A percentile compares a stretch with the other conserved stretches of the same genome.
Conservation (phyloP, 1,140 invertebrate species). For the Plutomurus gul region DNA sequence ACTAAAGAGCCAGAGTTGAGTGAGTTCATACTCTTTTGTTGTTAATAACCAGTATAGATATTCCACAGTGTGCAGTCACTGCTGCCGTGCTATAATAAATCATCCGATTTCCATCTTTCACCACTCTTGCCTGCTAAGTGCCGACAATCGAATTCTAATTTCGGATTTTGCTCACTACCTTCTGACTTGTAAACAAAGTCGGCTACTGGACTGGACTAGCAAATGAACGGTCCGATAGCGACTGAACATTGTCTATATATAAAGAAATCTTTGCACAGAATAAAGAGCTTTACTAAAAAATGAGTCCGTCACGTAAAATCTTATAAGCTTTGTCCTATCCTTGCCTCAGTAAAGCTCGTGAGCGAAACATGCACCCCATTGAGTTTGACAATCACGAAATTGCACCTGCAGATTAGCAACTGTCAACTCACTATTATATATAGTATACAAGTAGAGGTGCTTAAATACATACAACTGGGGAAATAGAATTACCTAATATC, state of each 20-base stretch:
- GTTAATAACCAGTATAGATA: neutral
- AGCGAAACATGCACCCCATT: slow-evolving; percentile 20
- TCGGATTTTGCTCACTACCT: neutral
- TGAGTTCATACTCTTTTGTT: neutral
- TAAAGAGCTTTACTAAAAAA: slow-evolving; percentile 26
- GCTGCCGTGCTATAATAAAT: neutral
- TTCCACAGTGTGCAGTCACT: no score
- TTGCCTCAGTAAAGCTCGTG: slow-evolving; percentile 5
- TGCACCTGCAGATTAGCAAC: slow-evolving; percentile 28
- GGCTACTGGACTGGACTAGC: neutral
- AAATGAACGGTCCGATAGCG: no score
- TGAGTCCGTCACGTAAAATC: slow-evolving; percentile 1
- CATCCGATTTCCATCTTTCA: slow-evolving; percentile 15
- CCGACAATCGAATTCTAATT: slow-evolving; percentile 17
- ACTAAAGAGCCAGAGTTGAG: neutral
- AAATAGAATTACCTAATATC: no score
- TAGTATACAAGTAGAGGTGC: no score
- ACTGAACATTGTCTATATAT: no score
- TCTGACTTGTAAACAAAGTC: neutral
- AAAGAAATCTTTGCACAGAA: neutral
- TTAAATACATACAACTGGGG: no score
- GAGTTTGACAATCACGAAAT: slow-evolving; percentile 26
- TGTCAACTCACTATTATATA: no score
- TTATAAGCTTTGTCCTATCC: neutral
- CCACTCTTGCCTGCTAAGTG: slow-evolving; percentile 14